Evolutionary conservation across 2,113 vertebrate species (phyloP).

Genomic region (Oryzias melastigma): DNA sequence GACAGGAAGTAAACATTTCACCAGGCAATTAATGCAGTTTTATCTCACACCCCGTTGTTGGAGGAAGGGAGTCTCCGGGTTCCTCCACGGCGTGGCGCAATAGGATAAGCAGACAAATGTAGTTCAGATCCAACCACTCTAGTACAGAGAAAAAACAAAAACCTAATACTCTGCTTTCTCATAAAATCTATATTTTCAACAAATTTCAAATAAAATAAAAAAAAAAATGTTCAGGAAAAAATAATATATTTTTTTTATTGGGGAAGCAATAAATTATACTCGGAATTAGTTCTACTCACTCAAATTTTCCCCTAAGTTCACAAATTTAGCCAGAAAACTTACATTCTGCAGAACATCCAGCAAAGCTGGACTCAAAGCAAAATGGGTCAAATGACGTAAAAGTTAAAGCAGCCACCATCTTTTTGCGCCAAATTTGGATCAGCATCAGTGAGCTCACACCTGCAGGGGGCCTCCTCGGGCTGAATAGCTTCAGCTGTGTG

Average conservation of each 20-base stretch:
- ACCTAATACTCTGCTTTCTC: too few species aligned
- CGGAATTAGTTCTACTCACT: too few species aligned
- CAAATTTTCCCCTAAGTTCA: too few species aligned
- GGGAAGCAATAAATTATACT: too few species aligned
- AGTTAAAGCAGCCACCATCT: constrained; percentile 37
- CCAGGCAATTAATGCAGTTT: constrained; percentile 27
- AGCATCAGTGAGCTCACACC: constrained; percentile 50
- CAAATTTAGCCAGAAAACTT: too few species aligned
- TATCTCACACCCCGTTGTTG: constrained; percentile 4
- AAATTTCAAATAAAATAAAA: too few species aligned
- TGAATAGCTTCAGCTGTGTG: constrained; percentile 46
- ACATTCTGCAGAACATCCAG: too few species aligned
- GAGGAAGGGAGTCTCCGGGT: not conserved
- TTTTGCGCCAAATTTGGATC: constrained; percentile 46
- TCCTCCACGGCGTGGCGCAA: constrained; percentile 70
- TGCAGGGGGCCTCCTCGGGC: constrained; percentile 70
- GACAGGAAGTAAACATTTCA: constrained; percentile 40
- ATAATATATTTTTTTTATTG: too few species aligned
- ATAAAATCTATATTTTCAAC: too few species aligned
- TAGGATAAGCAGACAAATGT: constrained; percentile 56
- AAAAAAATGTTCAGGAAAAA: too few species aligned
- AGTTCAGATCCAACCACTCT: constrained; percentile 40
- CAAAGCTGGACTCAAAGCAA: constrained; percentile 5
- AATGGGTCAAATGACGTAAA: constrained; percentile 55
- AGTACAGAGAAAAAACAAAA: constrained; percentile 5